These are phyloP conservation scores for Amaurobius ferox DNA, from an alignment of 2,888 invertebrate genomes.

Conservation along the genomic window DNA sequence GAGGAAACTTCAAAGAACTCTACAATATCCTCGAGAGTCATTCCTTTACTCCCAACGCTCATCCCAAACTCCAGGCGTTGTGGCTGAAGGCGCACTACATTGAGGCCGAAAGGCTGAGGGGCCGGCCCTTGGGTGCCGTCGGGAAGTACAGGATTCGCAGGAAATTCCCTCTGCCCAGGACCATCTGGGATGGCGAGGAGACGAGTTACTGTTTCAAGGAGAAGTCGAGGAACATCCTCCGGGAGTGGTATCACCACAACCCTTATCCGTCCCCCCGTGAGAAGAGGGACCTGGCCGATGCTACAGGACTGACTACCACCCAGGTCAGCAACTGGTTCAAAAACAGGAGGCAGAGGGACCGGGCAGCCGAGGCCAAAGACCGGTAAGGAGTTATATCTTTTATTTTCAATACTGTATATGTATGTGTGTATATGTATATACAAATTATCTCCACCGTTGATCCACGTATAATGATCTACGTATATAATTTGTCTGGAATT, in stretches of 20 bases:
- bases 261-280: constrained; percentile 96
- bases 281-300: constrained; percentile 92
- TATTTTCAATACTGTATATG: no score
- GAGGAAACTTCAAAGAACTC: constrained; percentile 91
- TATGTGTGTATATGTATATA: no score
- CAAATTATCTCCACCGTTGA: no score
- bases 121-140: constrained; percentile 92
- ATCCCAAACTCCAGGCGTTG: constrained; percentile 91
- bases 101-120: constrained; percentile 92
- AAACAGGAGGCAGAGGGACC: constrained; percentile 89
- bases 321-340: constrained; percentile 97
- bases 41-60: constrained; percentile 91
- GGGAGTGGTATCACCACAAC: constrained; percentile 99
- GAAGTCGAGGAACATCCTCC: constrained; percentile 92
- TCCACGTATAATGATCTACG: no score
- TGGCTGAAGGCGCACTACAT: constrained; percentile 96
- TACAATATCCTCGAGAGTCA: constrained; percentile 93
- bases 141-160: constrained; percentile 95
- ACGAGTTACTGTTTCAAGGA: constrained; percentile 98
- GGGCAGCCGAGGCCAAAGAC: constrained; percentile 96
- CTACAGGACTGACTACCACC: constrained; percentile 93
- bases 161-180: constrained; percentile 93
- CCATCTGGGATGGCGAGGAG: constrained; percentile 97
- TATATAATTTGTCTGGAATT: no score
- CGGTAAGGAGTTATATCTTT: no score